Evolutionary conservation across 2,888 invertebrate genomes (phyloP), one percentile per base, ranked within the genome.

Genomic region (Drosophila mimica): DNA sequence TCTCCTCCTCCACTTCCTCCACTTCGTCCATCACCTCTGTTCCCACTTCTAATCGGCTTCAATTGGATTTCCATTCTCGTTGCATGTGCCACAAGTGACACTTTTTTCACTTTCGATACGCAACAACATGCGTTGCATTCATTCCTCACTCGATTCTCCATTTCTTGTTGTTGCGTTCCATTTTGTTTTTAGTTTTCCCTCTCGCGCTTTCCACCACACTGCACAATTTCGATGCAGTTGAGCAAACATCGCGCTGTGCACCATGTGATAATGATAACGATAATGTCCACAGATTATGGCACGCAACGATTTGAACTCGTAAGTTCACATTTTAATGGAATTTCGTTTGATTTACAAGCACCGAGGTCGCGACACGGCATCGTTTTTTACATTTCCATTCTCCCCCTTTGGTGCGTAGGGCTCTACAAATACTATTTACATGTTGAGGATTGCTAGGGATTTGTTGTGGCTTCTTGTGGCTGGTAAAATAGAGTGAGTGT

Each of bases 281-380:
- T 76, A 81, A 73, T 84, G 85, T 83, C 75, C 67, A 73, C 30
- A 81, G 89, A 89, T 91, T 91, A 89, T 84, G 74, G 78, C 90
- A 90, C 91, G 87, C 89, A 89, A 79, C 74, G 65, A 68, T 76
- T 80, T 91, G 90, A 91, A 91, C 91, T 89, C 88, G 51, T 38
- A 71, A 79, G 90, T 91, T 91, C 90, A 91, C 78, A 76, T 81
- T 88, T 84, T 84, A 90, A 90, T 90, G 84, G 86, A 84, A 88
- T 88, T 88, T 85, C 74, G 76, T 78, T 75, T 89, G 89, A 89
- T 87, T 89, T 84, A 87, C 89, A 86, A 76, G 83, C 28, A 74
- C 82, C 66, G 78, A 77, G 81, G 76, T 87, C 80, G 64, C 53
- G 82, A 81, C 85, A 67, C 76, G 89, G 68, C 87, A 87, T 85